Base-by-base conservation (phyloP, 1,140 invertebrate genomes). In the Apis dorsata region DNA sequence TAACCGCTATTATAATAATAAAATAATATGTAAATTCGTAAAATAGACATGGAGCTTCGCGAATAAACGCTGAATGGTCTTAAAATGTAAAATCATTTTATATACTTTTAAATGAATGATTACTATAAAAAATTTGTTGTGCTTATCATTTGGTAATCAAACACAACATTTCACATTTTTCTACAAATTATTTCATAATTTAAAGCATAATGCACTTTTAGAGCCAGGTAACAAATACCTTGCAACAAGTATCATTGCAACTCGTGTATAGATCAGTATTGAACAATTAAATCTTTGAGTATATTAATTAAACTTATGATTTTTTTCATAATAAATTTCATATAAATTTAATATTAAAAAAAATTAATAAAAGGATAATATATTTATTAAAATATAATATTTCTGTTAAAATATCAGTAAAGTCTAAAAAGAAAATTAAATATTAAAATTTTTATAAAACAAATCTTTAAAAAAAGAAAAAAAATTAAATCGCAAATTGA, bases 171-270 rank as follows among this genome's bases (percentile, higher is more conserved):
- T 59, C 53, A 65, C 44, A 17, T 8, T 49, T 76, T 34, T 60
- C 44, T 76, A 60, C 55, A 53, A 69, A 53, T 76, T 77, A 17
- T 17, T 19, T 57, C 55, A 44, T 44, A 77, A 51, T 59, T 77
- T 70, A 60, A 82, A 82, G 74, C 57, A 69, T 82, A 82, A 82
- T 69, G 80, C 80, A 82, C 65, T 77, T 81, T 82, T 82, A 60
- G 73, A 82, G 65, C 80, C 80, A 77, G 73, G 74, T 69, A 77
- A 82, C 44, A 21, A 68, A 82, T 62, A 77, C 74, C 74, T 70
- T 44, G 80, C 73, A 82, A 77, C 73, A 77, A 82, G 65, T 62
- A 70, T 57, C 74, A 57, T 24, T 28, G 12, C 28, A 60, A 77
- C 49, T 82, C 80, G 74, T 82, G 74, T 62, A 82, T 65, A 77